Conservation (phyloP, 1,140 invertebrate species). For the Lordiphosa stackelbergi region DNA sequence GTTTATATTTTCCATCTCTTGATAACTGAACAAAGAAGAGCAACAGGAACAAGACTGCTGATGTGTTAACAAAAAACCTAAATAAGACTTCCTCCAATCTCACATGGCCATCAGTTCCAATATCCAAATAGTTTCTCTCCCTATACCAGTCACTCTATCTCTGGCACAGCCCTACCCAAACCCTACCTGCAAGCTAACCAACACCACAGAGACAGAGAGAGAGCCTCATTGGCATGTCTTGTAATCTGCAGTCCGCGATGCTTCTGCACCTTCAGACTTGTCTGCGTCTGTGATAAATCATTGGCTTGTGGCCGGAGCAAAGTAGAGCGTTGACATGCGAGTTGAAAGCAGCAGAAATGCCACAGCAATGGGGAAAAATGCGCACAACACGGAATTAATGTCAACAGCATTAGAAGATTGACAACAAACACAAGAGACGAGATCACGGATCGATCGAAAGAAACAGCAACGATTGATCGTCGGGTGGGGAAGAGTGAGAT, state of each 20-base stretch:
- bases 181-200: no score
- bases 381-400: constrained; percentile 66
- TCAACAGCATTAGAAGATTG: constrained; percentile 58
- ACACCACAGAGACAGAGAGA: no score
- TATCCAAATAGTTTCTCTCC: no score
- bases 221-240: constrained; percentile 5
- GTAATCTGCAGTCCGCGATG: constrained; percentile 26
- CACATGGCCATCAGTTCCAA: no score
- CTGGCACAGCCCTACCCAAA: no score
- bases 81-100: no score
- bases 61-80: no score
- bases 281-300: constrained; percentile 46
- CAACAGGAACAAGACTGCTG: no score
- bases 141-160: no score
- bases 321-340: constrained; percentile 57
- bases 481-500: background rate
- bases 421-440: constrained; percentile 36
- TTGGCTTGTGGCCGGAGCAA: constrained; percentile 34
- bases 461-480: constrained; percentile 1
- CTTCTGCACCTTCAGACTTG: constrained; percentile 3
- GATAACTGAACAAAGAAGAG: no score
- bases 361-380: constrained; percentile 41
- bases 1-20: no score
- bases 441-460: constrained; percentile 7
- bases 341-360: constrained; percentile 26